Evolutionary conservation across 2,797 vertebrate species (phyloP).

Genomic region (Trichosurus vulpecula): DNA sequence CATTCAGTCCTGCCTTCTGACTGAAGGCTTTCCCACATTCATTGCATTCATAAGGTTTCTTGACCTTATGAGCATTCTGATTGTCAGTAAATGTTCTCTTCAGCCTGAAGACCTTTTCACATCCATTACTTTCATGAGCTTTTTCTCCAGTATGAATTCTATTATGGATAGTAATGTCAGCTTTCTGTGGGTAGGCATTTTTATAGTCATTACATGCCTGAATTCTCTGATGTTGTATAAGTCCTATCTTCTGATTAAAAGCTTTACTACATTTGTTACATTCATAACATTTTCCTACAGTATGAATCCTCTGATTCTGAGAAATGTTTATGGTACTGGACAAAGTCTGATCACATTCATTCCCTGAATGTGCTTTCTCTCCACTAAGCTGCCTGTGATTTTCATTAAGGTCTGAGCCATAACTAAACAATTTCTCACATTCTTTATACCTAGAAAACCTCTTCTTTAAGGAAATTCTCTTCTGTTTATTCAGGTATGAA

Average conservation of each 20-base stretch:
- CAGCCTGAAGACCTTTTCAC: slow-evolving; percentile 51
- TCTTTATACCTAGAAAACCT: slow-evolving; percentile 48
- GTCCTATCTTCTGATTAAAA: slow-evolving; percentile 34
- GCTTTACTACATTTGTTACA: slow-evolving; percentile 5
- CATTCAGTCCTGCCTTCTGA: slow-evolving; percentile 60
- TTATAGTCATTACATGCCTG: slow-evolving; percentile 8
- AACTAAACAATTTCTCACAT: slow-evolving; percentile 64
- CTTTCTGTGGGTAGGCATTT: slow-evolving; percentile 20
- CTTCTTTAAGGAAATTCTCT: slow-evolving; percentile 7
- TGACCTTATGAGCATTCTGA: slow-evolving; percentile 52
- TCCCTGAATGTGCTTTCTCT: slow-evolving; percentile 51
- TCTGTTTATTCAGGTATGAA: slow-evolving; percentile 23
- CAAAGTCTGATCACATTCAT: slow-evolving; percentile 25
- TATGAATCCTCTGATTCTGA: not conserved
- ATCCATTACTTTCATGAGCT: slow-evolving; percentile 37
- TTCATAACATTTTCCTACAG: slow-evolving; percentile 39
- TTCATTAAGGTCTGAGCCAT: slow-evolving; percentile 63
- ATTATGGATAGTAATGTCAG: slow-evolving; percentile 50
- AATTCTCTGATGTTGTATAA: slow-evolving; percentile 5
- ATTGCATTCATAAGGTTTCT: slow-evolving; percentile 52
- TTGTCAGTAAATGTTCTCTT: slow-evolving; percentile 38
- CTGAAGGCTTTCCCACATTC: slow-evolving; percentile 68
- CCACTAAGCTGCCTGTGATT: slow-evolving; percentile 68
- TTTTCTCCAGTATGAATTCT: slow-evolving; percentile 53
- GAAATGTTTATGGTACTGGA: not conserved